A percentile compares a stretch with the other conserved stretches of the same genome.
These are phyloP conservation scores for Gobio gobio DNA, from an alignment of 2,113 vertebrate genomes.

Conservation along the genomic window DNA sequence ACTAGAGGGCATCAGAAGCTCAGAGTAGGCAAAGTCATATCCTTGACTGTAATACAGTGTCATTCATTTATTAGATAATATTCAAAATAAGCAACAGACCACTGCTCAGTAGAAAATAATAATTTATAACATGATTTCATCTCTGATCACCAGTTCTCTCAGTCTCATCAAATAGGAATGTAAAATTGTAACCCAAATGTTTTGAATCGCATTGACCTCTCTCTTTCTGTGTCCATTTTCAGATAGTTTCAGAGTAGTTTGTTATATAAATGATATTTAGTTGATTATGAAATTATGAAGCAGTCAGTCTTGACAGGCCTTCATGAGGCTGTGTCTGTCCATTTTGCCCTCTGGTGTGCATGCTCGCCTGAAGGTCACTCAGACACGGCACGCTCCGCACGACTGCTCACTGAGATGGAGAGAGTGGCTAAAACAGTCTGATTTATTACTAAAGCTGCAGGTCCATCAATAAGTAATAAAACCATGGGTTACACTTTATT, in stretches of 20 bases:
- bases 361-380: slow-evolving; percentile 16
- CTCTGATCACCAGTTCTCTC: background rate
- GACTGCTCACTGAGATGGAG: background rate
- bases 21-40: slow-evolving; percentile 1
- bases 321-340: background rate
- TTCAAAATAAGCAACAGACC: background rate
- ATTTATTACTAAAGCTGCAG: slow-evolving; percentile 10
- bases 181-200: background rate
- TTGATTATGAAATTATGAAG: background rate
- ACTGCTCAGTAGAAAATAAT: background rate
- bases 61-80: background rate
- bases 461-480: slow-evolving; percentile 8
- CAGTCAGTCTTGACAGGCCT: background rate
- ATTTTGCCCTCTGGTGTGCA: background rate
- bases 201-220: background rate
- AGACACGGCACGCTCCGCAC: background rate
- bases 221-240: background rate
- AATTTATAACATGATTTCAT: background rate
- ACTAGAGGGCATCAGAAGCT: slow-evolving; percentile 67
- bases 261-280: background rate
- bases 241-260: background rate
- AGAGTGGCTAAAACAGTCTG: background rate
- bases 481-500: background rate
- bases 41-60: slow-evolving; percentile 9
- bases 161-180: background rate